Conservation (phyloP, 2,797 vertebrate species). For the Malurus leucopterus region DNA sequence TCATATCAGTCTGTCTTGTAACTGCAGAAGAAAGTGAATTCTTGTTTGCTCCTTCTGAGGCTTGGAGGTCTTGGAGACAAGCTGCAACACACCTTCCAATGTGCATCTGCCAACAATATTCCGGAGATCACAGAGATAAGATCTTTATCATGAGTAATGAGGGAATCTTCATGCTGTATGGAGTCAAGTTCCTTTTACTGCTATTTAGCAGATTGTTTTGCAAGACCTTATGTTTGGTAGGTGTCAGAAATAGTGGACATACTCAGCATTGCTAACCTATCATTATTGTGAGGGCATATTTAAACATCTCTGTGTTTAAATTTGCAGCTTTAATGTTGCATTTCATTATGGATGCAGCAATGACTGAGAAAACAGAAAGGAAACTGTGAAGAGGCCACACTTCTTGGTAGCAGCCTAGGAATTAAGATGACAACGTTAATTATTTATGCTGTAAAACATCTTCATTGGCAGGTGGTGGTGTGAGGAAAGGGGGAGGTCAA, state of each 20-base stretch:
- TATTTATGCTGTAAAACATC: conserved; percentile 23
- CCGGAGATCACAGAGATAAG: background rate
- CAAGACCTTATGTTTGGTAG: background rate
- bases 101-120: background rate
- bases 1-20: background rate
- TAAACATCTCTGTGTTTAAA: background rate
- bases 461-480: conserved; percentile 31
- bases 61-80: background rate
- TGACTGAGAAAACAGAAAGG: conserved; percentile 1
- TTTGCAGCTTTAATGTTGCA: background rate
- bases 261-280: background rate
- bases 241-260: background rate
- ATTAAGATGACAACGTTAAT: conserved; percentile 43
- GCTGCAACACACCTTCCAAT: background rate
- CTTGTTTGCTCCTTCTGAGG: background rate
- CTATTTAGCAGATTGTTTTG: background rate
- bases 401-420: conserved; percentile 24
- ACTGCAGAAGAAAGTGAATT: background rate
- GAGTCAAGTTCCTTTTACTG: background rate
- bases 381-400: background rate
- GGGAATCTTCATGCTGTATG: background rate
- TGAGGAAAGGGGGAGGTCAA: background rate
- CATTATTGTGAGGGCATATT: background rate
- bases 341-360: conserved; percentile 7
- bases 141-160: background rate